Conservation (phyloP, 30 jellyfish, hydroid and myxozoan genomes). For the Aurelia sp. region DNA sequence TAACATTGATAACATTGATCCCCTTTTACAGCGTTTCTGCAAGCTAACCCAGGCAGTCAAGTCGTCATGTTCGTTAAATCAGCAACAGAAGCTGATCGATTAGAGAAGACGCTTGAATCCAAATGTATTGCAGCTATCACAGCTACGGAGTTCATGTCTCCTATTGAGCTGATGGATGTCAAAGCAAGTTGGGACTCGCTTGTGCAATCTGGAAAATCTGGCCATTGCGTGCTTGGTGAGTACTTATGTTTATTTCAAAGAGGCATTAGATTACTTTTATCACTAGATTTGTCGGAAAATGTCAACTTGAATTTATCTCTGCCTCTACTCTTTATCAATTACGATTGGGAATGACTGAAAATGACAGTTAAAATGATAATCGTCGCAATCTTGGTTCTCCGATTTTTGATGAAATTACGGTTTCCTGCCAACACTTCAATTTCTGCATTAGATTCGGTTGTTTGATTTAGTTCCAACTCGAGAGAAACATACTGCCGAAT, state of each 20-base stretch:
- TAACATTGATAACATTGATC: not conserved
- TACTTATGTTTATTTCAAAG: not conserved
- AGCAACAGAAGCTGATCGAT: conserved; percentile 80
- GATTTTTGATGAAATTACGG: too few relatives aligned
- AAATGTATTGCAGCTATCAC: conserved; percentile 52
- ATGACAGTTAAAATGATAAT: too few relatives aligned
- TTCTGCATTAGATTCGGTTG: too few relatives aligned
- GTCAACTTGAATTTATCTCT: too few relatives aligned
- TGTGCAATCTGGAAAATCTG: conserved; percentile 25
- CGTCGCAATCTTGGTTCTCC: too few relatives aligned
- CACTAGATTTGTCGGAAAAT: too few relatives aligned
- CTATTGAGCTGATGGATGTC: conserved; percentile 71
- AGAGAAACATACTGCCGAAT: too few relatives aligned
- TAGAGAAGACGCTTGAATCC: conserved; percentile 48
- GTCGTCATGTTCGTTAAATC: conserved; percentile 79
- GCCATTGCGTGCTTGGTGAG: conserved; percentile 37
- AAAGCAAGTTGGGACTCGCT: conserved; percentile 68
- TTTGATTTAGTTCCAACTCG: too few relatives aligned
- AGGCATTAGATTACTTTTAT: too few relatives aligned
- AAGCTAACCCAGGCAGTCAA: conserved; percentile 59
- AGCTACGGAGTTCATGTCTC: conserved; percentile 82
- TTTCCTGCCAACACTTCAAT: too few relatives aligned
- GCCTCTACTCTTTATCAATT: too few relatives aligned
- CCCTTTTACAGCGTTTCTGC: conserved; percentile 59
- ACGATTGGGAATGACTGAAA: too few relatives aligned